Evolutionary conservation across 2,888 invertebrate genomes (phyloP), one percentile per base, ranked within the genome.

Genomic region (Hydropsyche betteni): DNA sequence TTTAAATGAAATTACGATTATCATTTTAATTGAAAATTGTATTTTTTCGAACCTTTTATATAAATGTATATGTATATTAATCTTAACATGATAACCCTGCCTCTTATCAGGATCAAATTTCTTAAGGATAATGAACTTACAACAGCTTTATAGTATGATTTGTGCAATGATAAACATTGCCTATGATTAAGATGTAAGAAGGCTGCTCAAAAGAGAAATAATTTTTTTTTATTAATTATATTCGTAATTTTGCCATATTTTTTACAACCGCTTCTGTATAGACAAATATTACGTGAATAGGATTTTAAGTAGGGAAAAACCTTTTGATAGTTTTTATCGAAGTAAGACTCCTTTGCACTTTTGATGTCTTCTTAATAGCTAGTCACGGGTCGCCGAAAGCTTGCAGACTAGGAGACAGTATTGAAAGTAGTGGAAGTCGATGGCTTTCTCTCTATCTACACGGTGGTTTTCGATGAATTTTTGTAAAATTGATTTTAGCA

Each of bases 371-470:
- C 64, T 33, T 36, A 64, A 34, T 58, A 64, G 34, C 64, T 64
- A 64, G 64, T 64, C 64, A 64, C 36, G 36, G 36, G 5, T 36
- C 64, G 36, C 34, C 34, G 64, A 64, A 64, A 34, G 64, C 64
- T 36, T 64, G 34, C 8, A 64, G 64, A 64, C 36, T 64, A 64
- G 36, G 14, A 55, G 55, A 55, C 55, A 55, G 16, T 55, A 16
- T 55, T 7, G 10, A 61, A 36, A 64, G 36, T 36, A 36, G 3
- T 6, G 34, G 34, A 64, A 36, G 64, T 36, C 34, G 64, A 64
- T 64, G 34, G 64, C 64, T 36, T 64, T 64, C 64, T 64, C 64
- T 64, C 64, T 64, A 64, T 64, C 34, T 64, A 58, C 58, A 58
- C 33, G 44, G 64, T 64, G 64, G 34, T 64, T 64, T 64, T 64